These are phyloP conservation scores for Empis livida DNA, from an alignment of 2,888 invertebrate genomes.

Conservation along the genomic window DNA sequence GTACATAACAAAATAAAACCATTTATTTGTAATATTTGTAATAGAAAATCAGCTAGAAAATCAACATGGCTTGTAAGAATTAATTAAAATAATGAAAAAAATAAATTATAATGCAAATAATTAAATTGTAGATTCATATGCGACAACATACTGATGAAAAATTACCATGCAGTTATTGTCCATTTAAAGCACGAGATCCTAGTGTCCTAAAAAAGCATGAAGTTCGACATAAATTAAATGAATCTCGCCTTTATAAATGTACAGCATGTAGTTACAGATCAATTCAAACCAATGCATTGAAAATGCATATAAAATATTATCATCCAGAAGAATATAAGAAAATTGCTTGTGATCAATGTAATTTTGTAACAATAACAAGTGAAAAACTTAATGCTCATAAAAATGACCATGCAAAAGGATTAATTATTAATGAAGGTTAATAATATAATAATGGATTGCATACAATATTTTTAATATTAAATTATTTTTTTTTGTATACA, in stretches of 20 bases:
- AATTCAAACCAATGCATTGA: conserved; percentile 56
- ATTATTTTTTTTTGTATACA: too few species aligned
- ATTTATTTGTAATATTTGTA: conserved; percentile 61
- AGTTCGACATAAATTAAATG: conserved; percentile 43
- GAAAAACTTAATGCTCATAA: conserved; percentile 24
- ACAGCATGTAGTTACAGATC: conserved; percentile 53
- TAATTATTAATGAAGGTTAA: conserved; percentile 24
- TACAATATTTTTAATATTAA: too few species aligned
- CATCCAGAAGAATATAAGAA: conserved; percentile 37
- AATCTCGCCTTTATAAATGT: conserved; percentile 39
- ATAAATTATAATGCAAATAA: background rate
- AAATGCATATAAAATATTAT: conserved; percentile 43
- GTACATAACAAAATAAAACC: conserved; percentile 64
- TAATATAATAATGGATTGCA: too few species aligned
- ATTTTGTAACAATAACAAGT: conserved; percentile 24
- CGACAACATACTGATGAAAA: conserved; percentile 68
- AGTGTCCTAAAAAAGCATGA: conserved; percentile 55
- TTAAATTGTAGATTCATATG: conserved; percentile 44
- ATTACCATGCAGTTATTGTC: conserved; percentile 53
- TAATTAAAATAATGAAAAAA: background rate
- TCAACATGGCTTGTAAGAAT: conserved; percentile 47
- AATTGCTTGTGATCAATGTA: conserved; percentile 28
- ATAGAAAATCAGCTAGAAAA: conserved; percentile 56
- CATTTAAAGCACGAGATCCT: conserved; percentile 60
- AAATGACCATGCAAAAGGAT: conserved; percentile 27